Percentiles rank a stretch among this genome's conserved stretches.
Conservation (phyloP, 2,797 vertebrate genomes). For the Chaetodon trifasciatus region DNA sequence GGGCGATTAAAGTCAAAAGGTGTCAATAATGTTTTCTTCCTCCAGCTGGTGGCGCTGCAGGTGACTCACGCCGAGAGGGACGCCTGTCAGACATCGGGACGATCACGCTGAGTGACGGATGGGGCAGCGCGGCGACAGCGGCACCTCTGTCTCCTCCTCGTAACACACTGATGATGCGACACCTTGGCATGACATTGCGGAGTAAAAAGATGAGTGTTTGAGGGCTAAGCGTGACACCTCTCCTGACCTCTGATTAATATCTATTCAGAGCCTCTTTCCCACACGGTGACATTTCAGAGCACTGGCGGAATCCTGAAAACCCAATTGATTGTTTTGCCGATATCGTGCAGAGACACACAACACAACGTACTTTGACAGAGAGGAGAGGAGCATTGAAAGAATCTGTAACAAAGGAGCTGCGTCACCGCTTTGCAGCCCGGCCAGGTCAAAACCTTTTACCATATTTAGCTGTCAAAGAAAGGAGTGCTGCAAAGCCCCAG, state of each 20-base stretch:
- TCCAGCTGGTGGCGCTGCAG: constrained; percentile 43
- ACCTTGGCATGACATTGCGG: constrained; percentile 44
- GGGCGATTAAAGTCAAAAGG: background rate
- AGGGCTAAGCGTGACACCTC: constrained; percentile 15
- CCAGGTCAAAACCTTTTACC: constrained; percentile 46
- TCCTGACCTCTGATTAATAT: constrained; percentile 67
- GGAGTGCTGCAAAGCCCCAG: background rate
- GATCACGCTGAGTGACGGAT: constrained; percentile 27
- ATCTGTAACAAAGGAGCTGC: constrained; percentile 60
- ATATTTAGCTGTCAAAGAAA: constrained; percentile 41
- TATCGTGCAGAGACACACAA: constrained; percentile 64
- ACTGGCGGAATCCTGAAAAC: constrained; percentile 52
- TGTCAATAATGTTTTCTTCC: background rate
- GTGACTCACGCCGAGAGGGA: background rate
- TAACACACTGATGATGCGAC: background rate
- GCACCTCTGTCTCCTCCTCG: constrained; percentile 19
- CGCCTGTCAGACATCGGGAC: constrained; percentile 1
- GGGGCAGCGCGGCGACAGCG: background rate
- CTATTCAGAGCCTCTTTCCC: constrained; percentile 43
- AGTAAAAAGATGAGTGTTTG: background rate
- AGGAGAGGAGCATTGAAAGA: constrained; percentile 46
- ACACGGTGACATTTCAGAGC: constrained; percentile 63
- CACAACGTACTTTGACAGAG: constrained; percentile 73
- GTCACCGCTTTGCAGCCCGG: constrained; percentile 47
- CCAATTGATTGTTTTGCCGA: constrained; percentile 74